Conservation (phyloP, 2,797 vertebrate genomes). For the Enteromius paludinosus region DNA sequence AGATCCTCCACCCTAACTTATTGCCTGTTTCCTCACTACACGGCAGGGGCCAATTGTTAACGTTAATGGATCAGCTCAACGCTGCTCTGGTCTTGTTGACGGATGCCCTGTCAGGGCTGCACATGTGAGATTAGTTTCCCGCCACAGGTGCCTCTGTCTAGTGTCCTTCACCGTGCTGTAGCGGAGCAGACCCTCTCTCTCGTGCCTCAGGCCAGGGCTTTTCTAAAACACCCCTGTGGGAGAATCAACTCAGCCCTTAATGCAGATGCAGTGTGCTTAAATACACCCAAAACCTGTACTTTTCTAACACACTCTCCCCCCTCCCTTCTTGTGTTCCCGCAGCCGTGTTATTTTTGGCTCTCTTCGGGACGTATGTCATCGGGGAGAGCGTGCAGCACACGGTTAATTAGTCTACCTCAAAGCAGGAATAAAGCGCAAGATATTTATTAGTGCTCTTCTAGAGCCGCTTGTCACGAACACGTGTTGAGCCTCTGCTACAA, state of each 20-base stretch:
- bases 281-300: conserved; percentile 62
- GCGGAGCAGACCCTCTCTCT: conserved; percentile 34
- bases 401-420: conserved; percentile 81
- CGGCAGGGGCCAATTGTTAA: conserved; percentile 68
- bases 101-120: conserved; percentile 54
- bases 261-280: conserved; percentile 70
- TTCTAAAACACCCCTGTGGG: conserved; percentile 76
- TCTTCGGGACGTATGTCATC: conserved; percentile 73
- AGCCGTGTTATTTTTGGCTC: conserved; percentile 78
- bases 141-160: conserved; percentile 69
- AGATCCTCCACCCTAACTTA: conserved; percentile 61
- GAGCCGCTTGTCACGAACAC: conserved; percentile 72
- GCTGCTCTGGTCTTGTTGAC: conserved; percentile 57
- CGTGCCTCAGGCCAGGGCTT: conserved; percentile 60
- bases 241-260: conserved; percentile 65
- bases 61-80: conserved; percentile 72
- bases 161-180: conserved; percentile 54
- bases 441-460: conserved; percentile 78
- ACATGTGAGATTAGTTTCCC: conserved; percentile 60
- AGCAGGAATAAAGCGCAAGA: conserved; percentile 68
- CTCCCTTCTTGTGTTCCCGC: conserved; percentile 54
- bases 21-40: conserved; percentile 61
- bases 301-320: conserved; percentile 61
- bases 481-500: conserved; percentile 70
- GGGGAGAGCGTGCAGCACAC: conserved; percentile 68